Percentiles rank a stretch among this genome's conserved stretches.
These are phyloP conservation scores for Drosophila nr. perissopoda DNA, from an alignment of 2,888 invertebrate species.

Conservation along the genomic window DNA sequence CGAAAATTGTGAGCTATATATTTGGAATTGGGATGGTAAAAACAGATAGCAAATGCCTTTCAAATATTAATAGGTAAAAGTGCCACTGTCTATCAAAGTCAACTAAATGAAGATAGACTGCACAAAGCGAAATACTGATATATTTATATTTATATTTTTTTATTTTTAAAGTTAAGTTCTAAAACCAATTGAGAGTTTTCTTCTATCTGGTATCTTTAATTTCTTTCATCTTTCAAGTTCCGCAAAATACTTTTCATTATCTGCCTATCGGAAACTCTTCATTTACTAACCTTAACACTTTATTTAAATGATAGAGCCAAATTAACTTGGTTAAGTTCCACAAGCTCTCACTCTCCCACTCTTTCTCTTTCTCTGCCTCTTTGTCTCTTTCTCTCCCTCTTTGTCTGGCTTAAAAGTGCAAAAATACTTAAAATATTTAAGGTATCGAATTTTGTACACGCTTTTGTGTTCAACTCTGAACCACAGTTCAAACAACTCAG, in stretches of 20 bases:
- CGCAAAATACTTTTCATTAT: background rate
- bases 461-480: constrained; percentile 3
- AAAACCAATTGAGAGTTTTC: background rate
- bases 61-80: background rate
- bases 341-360: background rate
- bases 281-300: background rate
- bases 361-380: background rate
- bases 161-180: background rate
- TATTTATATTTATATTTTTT: too few relatives aligned
- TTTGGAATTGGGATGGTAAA: background rate
- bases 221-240: background rate
- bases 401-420: background rate
- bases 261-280: background rate
- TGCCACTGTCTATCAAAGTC: background rate
- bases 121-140: too few relatives aligned
- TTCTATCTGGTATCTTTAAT: background rate
- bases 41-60: background rate
- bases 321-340: background rate
- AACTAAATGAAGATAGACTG: background rate
- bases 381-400: background rate
- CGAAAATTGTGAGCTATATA: background rate
- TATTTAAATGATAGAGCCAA: background rate
- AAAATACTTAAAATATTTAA: background rate
- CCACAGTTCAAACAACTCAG: background rate
- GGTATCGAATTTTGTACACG: constrained; percentile 8